phyloP scores from a whole-genome alignment of 1,140 invertebrate species.

The Eurosta solidaginis region DNA sequence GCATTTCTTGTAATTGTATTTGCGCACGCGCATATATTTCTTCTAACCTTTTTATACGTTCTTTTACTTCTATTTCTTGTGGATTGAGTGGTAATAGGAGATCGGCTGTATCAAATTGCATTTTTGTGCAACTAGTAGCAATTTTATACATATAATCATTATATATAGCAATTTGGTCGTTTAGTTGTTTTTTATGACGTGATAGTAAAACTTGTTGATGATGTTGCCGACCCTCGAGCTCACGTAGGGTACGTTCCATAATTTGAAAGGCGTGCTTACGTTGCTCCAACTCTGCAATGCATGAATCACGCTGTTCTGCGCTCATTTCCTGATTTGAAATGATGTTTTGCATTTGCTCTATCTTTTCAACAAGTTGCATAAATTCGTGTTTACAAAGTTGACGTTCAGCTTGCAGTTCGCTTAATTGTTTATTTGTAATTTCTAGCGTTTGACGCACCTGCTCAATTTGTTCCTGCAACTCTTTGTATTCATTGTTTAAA shows the following conservation, averaged over 20 bases:
- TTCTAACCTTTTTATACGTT: slow-evolving; percentile 25
- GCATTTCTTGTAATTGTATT: background rate
- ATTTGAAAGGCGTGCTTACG: slow-evolving; percentile 33
- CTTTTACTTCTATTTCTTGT: slow-evolving; percentile 27
- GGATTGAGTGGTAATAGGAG: slow-evolving; percentile 42
- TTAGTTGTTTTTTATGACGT: slow-evolving; percentile 45
- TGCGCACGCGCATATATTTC: slow-evolving; percentile 22
- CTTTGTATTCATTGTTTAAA: slow-evolving; percentile 23
- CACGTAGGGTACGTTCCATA: slow-evolving; percentile 39
- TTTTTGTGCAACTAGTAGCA: slow-evolving; percentile 34
- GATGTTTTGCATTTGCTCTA: background rate
- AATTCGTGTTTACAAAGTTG: background rate
- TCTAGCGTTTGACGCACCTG: background rate
- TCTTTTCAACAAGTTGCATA: background rate
- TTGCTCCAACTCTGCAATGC: slow-evolving; percentile 24
- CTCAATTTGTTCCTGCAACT: slow-evolving; percentile 9
- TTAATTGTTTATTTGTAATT: background rate
- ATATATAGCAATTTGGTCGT: slow-evolving; percentile 43
- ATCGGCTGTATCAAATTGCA: slow-evolving; percentile 17
- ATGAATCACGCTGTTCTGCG: slow-evolving; percentile 6
- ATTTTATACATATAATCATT: slow-evolving; percentile 42
- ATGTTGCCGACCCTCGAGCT: slow-evolving; percentile 36
- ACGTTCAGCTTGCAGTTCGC: background rate
- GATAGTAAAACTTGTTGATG: slow-evolving; percentile 49
- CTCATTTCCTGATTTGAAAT: slow-evolving; percentile 20